phyloP scores from a whole-genome alignment of 2,888 invertebrate genomes.

The Eupithecia centaureata region DNA sequence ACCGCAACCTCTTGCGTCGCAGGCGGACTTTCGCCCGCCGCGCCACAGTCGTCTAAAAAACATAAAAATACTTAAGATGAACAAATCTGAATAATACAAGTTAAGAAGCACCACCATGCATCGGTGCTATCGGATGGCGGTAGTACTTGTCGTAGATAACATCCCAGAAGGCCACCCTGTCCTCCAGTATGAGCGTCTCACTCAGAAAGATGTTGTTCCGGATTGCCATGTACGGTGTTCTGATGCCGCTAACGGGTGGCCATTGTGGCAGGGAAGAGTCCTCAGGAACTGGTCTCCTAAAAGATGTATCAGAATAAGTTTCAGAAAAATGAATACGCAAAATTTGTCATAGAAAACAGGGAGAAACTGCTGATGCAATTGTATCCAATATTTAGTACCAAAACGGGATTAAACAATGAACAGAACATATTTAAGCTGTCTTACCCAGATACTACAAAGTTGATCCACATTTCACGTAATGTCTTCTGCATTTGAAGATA shows the following conservation, averaged over 20 bases:
- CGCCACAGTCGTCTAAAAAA: too few relatives aligned
- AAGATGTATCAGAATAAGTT: not conserved
- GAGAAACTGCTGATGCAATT: too few relatives aligned
- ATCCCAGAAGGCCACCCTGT: constrained; percentile 13
- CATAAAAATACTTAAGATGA: too few relatives aligned
- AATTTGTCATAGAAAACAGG: too few relatives aligned
- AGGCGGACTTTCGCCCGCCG: too few relatives aligned
- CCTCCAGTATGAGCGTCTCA: constrained; percentile 4
- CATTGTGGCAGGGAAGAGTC: constrained; percentile 15
- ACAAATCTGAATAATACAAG: too few relatives aligned
- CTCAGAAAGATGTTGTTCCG: not conserved
- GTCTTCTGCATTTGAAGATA: not conserved
- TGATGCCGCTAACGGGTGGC: not conserved
- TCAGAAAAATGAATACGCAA: too few relatives aligned
- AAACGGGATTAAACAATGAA: too few relatives aligned
- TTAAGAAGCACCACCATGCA: not conserved
- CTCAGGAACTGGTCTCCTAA: constrained; percentile 12
- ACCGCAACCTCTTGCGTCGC: too few relatives aligned
- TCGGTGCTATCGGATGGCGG: constrained; percentile 7
- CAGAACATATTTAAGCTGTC: not conserved
- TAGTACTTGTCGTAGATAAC: constrained; percentile 17
- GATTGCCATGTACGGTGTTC: constrained; percentile 15
- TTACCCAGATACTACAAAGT: constrained; percentile 10
- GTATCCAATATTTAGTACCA: not conserved
- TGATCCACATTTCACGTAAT: constrained; percentile 10